Base-by-base conservation (phyloP, 2,113 vertebrate species). In the Galeopterus variegatus region DNA sequence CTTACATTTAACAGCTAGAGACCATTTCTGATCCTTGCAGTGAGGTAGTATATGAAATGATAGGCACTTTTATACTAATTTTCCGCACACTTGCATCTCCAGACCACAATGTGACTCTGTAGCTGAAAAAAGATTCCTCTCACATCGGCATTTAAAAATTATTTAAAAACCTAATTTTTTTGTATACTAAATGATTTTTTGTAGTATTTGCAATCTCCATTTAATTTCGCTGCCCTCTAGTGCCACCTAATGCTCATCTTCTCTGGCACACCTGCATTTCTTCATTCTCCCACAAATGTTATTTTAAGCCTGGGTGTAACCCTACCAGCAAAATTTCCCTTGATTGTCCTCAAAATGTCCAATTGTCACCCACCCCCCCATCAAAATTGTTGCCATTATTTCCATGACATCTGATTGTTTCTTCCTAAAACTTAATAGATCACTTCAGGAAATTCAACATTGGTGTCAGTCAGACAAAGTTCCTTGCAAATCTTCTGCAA, bases 211-310 rank as follows among this genome's bases (percentile, higher is more conserved):
- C 41, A 67, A 67, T 76, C 80, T 97, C 41, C 0, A 6, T 48
- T 81, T 88, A 69, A 95, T 77, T 96, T 94, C 54, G 31, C 64
- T 97, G 94, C 93, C 80, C 95, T 97, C 93, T 98, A 54, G 88
- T 94, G 97, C 96, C 97, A 95, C 77, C 96, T 97, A 96, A 93
- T 0, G 85, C 89, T 65, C 82, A 80, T 84, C 41, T 69, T 50
- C 56, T 86, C 91, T 52, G 69, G 52, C 62, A 94, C 23, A 54
- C 80, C 21, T 72, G 12, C 88, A 28, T 24, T 82, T 67, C 80
- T 81, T 90, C 23, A 31, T 58, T 24, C 10, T 85, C 56, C 52
- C 8, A 5, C 31, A 54, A 48, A 28, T 18, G 18, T 67, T 90
- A 85, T 90, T 88, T 94, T 90, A 90, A 67, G 41, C 23, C 45